A percentile compares a stretch with the other conserved stretches of the same genome.
Conservation (phyloP, 2,888 invertebrate genomes). For the Lochmaea crataegi region DNA sequence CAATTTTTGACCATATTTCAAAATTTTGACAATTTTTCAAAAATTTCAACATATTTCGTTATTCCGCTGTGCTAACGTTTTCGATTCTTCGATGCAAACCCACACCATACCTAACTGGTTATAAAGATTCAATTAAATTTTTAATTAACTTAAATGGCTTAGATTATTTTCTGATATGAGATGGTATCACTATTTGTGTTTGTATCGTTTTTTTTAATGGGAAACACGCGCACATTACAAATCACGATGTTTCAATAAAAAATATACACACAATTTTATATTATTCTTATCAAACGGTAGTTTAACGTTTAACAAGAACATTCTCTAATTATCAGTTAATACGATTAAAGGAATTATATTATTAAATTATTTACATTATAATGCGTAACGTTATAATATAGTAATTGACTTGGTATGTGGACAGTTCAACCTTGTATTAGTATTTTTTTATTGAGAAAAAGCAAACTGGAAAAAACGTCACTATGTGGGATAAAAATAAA, state of each 20-base stretch:
- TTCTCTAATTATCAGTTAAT: background rate
- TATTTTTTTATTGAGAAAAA: slow-evolving; percentile 25
- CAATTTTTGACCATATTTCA: too few species aligned
- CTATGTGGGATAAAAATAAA: too few species aligned
- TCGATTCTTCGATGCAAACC: too few species aligned
- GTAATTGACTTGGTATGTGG: slow-evolving; percentile 30
- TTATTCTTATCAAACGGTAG: too few species aligned
- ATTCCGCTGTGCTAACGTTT: too few species aligned
- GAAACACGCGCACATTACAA: background rate
- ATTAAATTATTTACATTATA: background rate
- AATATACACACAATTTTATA: too few species aligned
- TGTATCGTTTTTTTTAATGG: background rate
- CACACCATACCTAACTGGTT: too few species aligned
- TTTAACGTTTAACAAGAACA: background rate
- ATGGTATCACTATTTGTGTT: background rate
- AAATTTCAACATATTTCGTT: too few species aligned
- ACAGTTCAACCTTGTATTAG: slow-evolving; percentile 27
- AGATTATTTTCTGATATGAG: background rate
- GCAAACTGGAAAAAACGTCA: background rate
- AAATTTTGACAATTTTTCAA: too few species aligned
- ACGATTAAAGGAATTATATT: background rate
- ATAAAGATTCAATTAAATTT: too few species aligned
- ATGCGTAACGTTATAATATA: slow-evolving; percentile 13
- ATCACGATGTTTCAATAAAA: background rate
- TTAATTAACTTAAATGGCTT: too few species aligned